Evolutionary conservation across 2,113 vertebrate species (phyloP), one percentile per base, ranked within the genome.

Genomic region (Saccopteryx leptura): DNA sequence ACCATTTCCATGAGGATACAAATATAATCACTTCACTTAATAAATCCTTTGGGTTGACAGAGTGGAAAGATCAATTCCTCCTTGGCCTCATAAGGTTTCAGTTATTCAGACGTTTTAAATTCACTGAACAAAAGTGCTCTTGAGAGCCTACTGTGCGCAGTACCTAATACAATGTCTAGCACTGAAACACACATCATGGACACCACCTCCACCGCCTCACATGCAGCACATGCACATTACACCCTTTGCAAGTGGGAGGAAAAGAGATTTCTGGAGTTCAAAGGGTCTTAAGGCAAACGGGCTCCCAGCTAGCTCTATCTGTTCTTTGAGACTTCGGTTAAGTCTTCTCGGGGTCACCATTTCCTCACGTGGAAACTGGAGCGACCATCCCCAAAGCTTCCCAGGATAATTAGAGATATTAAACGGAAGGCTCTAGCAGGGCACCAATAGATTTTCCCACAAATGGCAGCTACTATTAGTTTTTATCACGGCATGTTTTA

Each of bases 21-120:
- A 75, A 86, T 76, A 61, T 8, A 91, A 88, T 85, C 52, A 75
- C 56, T 48, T 90, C 54, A 58, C 21, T 58, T 90, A 80, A 88
- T 28, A 76, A 80, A 75, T 9, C n/a, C 72, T 76, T 88, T 54
- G 33, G 23, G 65, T 78, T 76, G 28, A 69, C 60, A 17, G 0
- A 52, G 17, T 8, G 2, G 39, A 52, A 88, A 88, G 76, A 93
- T 50, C 72, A 90, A 66, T 66, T 18, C 26, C 48, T 78, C 39
- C 48, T 85, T 21, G 5, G 11, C 82, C 46, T 71, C 56, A 18
- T 24, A 72, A 90, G 33, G n/a, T n/a, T 89, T 58, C 54, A 48
- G 31, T 78, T 72, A 48, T 26, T 28, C n/a, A 66, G 4, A 72
- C 7, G 14, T 54, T 65, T 82, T 78, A 68, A 79, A 39, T 48